Conservation (phyloP, 2,113 vertebrate species). For the Alexandromys fortis region DNA sequence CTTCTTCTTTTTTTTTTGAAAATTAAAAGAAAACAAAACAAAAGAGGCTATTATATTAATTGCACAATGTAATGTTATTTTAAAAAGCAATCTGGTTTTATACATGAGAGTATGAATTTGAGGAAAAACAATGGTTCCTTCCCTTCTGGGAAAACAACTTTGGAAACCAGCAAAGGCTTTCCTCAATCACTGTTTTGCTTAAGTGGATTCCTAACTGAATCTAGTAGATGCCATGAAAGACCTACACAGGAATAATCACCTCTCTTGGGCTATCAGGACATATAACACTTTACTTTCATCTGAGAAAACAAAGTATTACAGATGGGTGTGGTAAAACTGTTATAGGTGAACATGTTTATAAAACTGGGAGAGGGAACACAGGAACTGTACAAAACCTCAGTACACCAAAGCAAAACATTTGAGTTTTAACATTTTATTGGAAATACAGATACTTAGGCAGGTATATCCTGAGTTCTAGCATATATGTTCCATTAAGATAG, state of each 20-base stretch:
- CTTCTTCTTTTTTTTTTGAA: background rate
- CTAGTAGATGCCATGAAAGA: background rate
- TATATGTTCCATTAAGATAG: background rate
- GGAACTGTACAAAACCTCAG: background rate
- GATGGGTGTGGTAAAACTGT: too few relatives aligned
- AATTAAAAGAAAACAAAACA: conserved; percentile 35
- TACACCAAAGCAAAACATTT: background rate
- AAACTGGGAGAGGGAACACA: background rate
- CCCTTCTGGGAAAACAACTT: background rate
- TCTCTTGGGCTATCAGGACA: background rate
- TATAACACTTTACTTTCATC: background rate
- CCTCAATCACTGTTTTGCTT: background rate
- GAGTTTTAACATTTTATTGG: background rate
- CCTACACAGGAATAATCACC: background rate
- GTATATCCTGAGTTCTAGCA: background rate
- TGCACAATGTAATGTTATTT: background rate
- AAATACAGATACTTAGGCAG: background rate
- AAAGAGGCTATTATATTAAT: conserved; percentile 44
- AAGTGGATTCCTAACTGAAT: conserved; percentile 12
- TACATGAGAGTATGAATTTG: background rate
- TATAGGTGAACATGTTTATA: background rate
- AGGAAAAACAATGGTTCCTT: background rate
- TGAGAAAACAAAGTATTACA: background rate
- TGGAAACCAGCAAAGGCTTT: background rate
- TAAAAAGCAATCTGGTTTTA: background rate